Conservation (phyloP, 1,140 invertebrate genomes). For the Lethocerus indicus region DNA sequence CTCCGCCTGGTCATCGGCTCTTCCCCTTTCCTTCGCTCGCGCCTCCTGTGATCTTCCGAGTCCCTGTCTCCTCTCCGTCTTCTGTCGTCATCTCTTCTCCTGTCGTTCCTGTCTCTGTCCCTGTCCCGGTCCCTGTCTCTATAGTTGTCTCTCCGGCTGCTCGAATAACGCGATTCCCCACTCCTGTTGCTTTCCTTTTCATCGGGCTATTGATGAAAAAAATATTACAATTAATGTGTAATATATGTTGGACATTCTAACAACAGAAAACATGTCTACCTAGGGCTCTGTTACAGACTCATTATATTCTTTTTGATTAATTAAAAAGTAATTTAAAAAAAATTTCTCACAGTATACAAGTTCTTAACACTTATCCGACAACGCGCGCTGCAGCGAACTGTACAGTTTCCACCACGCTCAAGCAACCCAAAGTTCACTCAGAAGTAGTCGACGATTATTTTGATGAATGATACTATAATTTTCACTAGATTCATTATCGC, state of each 20-base stretch:
- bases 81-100: constrained; percentile 10
- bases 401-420: too few relatives aligned
- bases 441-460: too few relatives aligned
- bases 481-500: too few relatives aligned
- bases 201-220: constrained; percentile 4
- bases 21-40: constrained; percentile 9
- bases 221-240: not conserved
- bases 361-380: too few relatives aligned
- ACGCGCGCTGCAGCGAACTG: too few relatives aligned
- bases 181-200: constrained; percentile 6
- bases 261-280: not conserved
- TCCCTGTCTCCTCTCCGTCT: constrained; percentile 5
- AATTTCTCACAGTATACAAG: not conserved
- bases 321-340: not conserved
- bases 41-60: constrained; percentile 7
- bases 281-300: not conserved
- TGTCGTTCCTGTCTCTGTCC: constrained; percentile 5
- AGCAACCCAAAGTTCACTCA: too few relatives aligned
- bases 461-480: too few relatives aligned
- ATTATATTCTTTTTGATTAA: not conserved
- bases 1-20: not conserved
- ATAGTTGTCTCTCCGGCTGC: constrained; percentile 8
- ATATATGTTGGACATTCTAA: not conserved
- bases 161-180: constrained; percentile 4
- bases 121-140: constrained; percentile 10